Evolutionary conservation across 92 coral and sea anemone species (phyloP).

Genomic region (Heliopora coerulea): DNA sequence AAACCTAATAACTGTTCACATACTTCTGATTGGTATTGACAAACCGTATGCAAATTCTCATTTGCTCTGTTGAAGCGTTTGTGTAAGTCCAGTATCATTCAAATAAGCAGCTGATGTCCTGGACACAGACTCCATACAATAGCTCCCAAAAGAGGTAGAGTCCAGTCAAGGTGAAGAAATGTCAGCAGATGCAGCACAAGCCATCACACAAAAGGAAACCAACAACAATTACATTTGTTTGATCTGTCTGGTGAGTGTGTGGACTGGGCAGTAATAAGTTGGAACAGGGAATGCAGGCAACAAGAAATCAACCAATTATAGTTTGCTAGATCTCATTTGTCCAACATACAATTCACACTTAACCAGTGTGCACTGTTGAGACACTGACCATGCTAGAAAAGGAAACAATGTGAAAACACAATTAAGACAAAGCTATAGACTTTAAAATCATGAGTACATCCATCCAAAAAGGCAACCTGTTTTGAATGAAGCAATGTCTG

Average conservation of each 20-base stretch:
- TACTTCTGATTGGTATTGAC: conserved; percentile 50
- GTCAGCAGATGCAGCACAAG: neutral
- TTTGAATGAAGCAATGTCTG: conserved; percentile 8
- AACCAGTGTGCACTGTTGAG: neutral
- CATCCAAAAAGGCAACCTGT: conserved; percentile 8
- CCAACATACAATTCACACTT: neutral
- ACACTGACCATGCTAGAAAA: neutral
- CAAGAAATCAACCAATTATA: neutral
- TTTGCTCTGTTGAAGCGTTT: too few relatives aligned
- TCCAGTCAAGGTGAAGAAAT: neutral
- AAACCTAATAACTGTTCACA: conserved; percentile 57
- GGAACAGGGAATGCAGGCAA: neutral
- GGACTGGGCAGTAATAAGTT: conserved; percentile 1
- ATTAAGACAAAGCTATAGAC: neutral
- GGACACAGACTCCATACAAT: neutral
- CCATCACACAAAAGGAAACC: neutral
- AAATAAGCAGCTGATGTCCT: neutral
- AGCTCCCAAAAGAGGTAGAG: conserved; percentile 7
- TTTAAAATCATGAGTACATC: neutral
- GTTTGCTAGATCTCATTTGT: too few relatives aligned
- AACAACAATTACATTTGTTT: neutral
- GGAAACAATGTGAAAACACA: neutral
- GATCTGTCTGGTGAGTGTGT: neutral
- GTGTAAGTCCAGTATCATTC: neutral
- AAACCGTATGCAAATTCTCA: too few relatives aligned